Evolutionary conservation across 1,140 invertebrate species (phyloP).

Genomic region (Propsilocerus akamusi): DNA sequence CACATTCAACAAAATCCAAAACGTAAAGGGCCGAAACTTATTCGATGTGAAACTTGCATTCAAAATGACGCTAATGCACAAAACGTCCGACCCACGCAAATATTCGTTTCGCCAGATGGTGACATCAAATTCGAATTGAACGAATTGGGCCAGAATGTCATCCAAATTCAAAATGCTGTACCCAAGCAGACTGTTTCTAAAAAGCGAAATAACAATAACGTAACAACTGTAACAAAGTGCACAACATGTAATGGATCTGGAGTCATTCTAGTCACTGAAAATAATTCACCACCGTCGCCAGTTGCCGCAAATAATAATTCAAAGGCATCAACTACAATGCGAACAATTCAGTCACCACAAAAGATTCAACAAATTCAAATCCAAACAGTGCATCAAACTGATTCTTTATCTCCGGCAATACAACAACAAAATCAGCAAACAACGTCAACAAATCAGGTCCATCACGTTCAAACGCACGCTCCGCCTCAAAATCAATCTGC

Average conservation of each 20-base stretch:
- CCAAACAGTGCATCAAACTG: neutral
- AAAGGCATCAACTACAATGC: neutral
- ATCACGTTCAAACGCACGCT: neutral
- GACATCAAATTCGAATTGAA: constrained; percentile 32
- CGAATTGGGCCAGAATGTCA: constrained; percentile 22
- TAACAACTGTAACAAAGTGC: constrained; percentile 66
- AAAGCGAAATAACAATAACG: constrained; percentile 39
- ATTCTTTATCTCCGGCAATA: neutral
- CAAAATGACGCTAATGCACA: constrained; percentile 20
- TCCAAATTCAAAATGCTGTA: constrained; percentile 5
- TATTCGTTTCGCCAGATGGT: constrained; percentile 42
- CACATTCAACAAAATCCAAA: constrained; percentile 30
- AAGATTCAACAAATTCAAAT: neutral
- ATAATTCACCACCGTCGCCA: neutral
- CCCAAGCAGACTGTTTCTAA: constrained; percentile 63
- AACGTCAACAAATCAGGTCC: no score
- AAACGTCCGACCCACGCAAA: constrained; percentile 25
- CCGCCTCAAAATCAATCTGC: neutral
- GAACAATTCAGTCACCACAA: neutral
- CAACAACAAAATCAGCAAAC: neutral
- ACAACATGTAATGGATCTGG: constrained; percentile 74
- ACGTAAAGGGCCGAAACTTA: constrained; percentile 35
- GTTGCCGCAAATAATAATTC: neutral
- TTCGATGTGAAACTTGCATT: constrained; percentile 35
- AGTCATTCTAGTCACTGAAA: constrained; percentile 56